Evolutionary conservation across 1,140 invertebrate species (phyloP), one percentile per base, ranked within the genome.

Genomic region (Rhagoletis zephyria): DNA sequence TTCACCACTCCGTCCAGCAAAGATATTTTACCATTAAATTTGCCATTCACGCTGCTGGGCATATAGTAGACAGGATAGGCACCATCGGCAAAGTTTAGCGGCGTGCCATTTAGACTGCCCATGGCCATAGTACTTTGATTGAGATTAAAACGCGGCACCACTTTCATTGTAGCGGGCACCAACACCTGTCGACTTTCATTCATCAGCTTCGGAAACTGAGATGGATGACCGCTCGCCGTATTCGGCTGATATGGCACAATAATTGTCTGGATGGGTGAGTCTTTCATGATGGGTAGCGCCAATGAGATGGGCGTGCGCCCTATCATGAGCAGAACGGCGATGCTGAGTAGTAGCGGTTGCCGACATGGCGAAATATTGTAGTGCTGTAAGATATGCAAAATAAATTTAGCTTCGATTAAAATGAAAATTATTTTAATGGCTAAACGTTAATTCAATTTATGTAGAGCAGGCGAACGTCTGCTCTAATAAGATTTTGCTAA

Each of bases 61-160:
- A 88, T 89, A 86, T 89, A 89, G 56, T 89, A 89, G 77, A 89
- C 88, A 2, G 88, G 88, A 86, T 89, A 89, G 12, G 88, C 88
- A 3, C 88, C 88, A 10, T 89, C 88, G 12, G 67, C 87, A 30
- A 89, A 88, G 60, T 89, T 89, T 7, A 89, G 51, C 12, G 87
- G 19, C n/a, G 19, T 45, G 19, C 88, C 88, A 59, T 88, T 87
- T 48, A 45, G 51, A 48, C 63, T 86, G 56, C 87, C 88, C 85
- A 87, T 85, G 4, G 88, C 85, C 42, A 88, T 65, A 6, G 67
- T 67, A 30, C 88, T 87, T 56, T 87, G 61, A 61, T 87, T 67
- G 42, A 88, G 45, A 42, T 88, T 85, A 42, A 87, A 86, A 51
- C 56, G 56, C 9, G 88, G 87, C 60, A 81, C 87, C 70, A 88